Base-by-base conservation (phyloP, 2,797 vertebrate genomes). In the Phoebastria nigripes region DNA sequence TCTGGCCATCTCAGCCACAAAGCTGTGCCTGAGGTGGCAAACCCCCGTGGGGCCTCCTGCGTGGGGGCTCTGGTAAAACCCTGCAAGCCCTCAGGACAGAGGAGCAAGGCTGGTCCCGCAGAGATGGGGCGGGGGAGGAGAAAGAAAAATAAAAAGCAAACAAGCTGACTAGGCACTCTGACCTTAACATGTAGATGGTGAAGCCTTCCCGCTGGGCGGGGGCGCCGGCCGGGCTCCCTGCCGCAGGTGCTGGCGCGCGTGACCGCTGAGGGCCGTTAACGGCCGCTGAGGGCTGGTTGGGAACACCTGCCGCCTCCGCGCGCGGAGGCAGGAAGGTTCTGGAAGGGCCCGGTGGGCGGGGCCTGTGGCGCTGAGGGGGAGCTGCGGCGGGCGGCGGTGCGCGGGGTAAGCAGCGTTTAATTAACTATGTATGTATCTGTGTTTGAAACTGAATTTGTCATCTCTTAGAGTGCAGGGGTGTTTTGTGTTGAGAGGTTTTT, bases 351-450 rank as follows among this genome's bases (percentile, higher is more conserved):
- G 7, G 49, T 1, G 70, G 41, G 46, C 20, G 20, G n/a, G 14
- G 18, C 42, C 7, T 5, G 52, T 1, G 37, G 28, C 6, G 14
- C 29, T 11, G 28, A 28, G 63, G 22, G 21, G 15, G 28, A 25
- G 77, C 7, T 4, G 18, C 54, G 2, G 18, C 19, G 31, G 54
- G 54, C 54, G 31, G 19, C 31, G 2, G 14, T 3, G 33, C 11
- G 5, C 3, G 29, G 8, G 47, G 47, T 35, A 3, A 47, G 47
- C 3, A 0, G 13, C 2, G 1, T 8, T 9, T 24, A 2, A 4
- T 6, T 12, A 5, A 6, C 8, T 9, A 0, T 19, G 4, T 3
- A 3, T 10, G n/a, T 14, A 1, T 26, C 3, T 7, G 1, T 16
- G 12, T 56, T 35, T 63, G 6, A 25, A 55, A 16, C 4, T 0